These are phyloP conservation scores for Psammodynastes pulverulentus DNA, from an alignment of 2,113 vertebrate species.

Conservation along the genomic window DNA sequence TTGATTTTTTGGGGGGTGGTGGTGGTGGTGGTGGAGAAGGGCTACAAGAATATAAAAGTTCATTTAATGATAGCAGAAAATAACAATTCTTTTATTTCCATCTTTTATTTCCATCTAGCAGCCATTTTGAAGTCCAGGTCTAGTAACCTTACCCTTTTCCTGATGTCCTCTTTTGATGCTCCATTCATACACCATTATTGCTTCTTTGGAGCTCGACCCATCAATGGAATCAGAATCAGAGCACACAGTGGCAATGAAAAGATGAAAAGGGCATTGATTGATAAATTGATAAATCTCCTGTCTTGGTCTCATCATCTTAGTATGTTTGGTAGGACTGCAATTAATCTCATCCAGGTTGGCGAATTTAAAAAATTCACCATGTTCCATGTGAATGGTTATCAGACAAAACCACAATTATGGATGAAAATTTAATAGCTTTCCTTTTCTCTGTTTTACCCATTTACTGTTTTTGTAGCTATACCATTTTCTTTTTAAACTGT, in stretches of 20 bases:
- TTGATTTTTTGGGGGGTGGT: background rate
- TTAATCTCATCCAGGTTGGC: slow-evolving; percentile 21
- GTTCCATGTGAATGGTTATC: slow-evolving; percentile 10
- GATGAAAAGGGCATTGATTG: background rate
- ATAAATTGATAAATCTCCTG: background rate
- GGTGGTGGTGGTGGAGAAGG: background rate
- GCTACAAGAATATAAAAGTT: background rate
- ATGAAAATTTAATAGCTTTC: background rate
- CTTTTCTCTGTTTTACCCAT: background rate
- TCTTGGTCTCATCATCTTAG: slow-evolving; percentile 22
- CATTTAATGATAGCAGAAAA: background rate
- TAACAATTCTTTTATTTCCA: background rate
- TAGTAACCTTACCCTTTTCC: background rate
- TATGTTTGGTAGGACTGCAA: slow-evolving; percentile 35
- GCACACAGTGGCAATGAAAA: background rate
- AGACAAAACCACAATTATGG: background rate
- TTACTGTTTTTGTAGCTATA: background rate
- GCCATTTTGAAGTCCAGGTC: background rate
- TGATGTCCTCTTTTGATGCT: background rate
- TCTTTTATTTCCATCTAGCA: background rate
- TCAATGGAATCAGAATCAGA: background rate
- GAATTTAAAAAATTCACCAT: slow-evolving; percentile 42
- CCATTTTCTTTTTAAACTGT: background rate
- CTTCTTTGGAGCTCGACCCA: background rate
- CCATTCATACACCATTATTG: background rate